phyloP scores from a whole-genome alignment of 2,797 vertebrate species.

The Enoplosus armatus region DNA sequence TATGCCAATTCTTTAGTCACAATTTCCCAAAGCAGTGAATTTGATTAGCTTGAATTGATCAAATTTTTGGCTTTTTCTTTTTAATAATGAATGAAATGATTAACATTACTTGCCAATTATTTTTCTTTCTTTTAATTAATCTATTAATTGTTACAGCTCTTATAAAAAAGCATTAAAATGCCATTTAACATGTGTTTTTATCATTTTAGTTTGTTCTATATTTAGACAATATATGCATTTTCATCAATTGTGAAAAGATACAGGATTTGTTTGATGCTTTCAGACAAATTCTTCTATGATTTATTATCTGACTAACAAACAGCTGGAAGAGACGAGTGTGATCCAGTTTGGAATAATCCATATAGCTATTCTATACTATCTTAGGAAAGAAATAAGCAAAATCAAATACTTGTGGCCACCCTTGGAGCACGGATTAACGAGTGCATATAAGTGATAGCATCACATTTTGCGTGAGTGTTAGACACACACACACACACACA shows the following conservation, averaged over 20 bases:
- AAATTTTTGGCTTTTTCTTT: too few species aligned
- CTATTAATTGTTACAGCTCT: background rate
- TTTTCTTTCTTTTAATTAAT: background rate
- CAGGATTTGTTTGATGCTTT: background rate
- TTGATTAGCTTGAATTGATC: too few species aligned
- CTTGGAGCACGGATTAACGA: conserved; percentile 63
- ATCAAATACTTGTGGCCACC: conserved; percentile 52
- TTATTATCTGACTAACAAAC: conserved; percentile 55
- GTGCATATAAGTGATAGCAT: conserved; percentile 62
- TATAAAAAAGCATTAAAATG: background rate
- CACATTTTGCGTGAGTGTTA: conserved; percentile 55
- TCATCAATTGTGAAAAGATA: background rate
- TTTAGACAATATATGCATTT: background rate
- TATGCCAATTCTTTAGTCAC: too few species aligned
- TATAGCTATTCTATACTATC: conserved; percentile 35
- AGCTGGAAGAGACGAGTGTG: conserved; percentile 30
- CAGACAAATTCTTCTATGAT: conserved; percentile 16
- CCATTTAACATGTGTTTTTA: background rate
- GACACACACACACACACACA: conserved; percentile 35
- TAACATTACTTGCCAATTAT: background rate
- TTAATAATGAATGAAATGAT: too few species aligned
- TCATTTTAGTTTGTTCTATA: background rate
- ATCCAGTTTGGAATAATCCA: conserved; percentile 35
- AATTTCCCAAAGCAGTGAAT: too few species aligned
- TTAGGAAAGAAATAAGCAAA: conserved; percentile 43